phyloP scores from a whole-genome alignment of 2,888 invertebrate genomes.

The Argyresthia goedartella region DNA sequence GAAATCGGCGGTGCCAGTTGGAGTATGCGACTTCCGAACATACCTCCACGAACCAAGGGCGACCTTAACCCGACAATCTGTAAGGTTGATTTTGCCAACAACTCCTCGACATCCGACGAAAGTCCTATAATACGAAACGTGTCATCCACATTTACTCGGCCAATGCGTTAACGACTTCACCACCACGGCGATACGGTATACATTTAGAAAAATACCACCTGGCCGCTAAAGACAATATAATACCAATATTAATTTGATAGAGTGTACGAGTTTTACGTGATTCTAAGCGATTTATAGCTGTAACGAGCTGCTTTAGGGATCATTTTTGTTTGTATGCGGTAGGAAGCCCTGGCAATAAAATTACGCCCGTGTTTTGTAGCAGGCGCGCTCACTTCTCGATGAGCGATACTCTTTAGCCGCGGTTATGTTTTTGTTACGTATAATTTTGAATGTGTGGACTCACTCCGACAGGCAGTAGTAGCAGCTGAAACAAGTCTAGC shows the following conservation, averaged over 20 bases:
- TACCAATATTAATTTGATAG: constrained; percentile 51
- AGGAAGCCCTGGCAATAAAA: constrained; percentile 52
- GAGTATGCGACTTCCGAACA: not conserved
- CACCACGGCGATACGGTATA: constrained; percentile 47
- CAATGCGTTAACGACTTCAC: constrained; percentile 51
- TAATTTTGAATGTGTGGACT: constrained; percentile 3
- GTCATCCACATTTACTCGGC: constrained; percentile 38
- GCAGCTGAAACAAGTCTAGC: not conserved
- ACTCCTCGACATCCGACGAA: constrained; percentile 21
- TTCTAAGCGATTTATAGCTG: constrained; percentile 39
- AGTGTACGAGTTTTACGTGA: constrained; percentile 28
- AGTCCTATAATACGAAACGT: constrained; percentile 37
- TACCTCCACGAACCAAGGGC: constrained; percentile 20
- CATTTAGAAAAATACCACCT: constrained; percentile 38
- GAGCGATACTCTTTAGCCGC: constrained; percentile 51
- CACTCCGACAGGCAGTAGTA: constrained; percentile 1
- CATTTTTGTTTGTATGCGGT: constrained; percentile 35
- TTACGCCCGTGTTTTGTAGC: constrained; percentile 52
- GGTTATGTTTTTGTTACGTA: constrained; percentile 11
- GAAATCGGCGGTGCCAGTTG: constrained; percentile 26
- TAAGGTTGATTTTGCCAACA: constrained; percentile 30
- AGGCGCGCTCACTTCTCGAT: constrained; percentile 49
- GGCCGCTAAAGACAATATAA: constrained; percentile 29
- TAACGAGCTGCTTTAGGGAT: constrained; percentile 37
- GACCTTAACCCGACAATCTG: constrained; percentile 26